Evolutionary conservation across 2,797 vertebrate genomes (phyloP).

Genomic region (Rhinogobio ventralis): DNA sequence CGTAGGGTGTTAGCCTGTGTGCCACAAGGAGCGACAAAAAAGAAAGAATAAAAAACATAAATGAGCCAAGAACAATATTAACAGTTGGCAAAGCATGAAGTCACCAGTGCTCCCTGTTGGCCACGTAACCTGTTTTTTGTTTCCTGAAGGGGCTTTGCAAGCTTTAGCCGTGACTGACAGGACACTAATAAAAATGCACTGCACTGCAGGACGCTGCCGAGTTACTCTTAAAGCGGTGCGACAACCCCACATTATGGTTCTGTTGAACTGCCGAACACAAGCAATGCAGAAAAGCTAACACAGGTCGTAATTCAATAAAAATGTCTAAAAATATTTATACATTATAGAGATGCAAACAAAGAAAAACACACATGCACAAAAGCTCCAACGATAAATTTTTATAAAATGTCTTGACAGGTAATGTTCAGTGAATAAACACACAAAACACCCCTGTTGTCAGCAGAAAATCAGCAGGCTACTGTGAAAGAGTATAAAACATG

Average conservation of each 20-base stretch:
- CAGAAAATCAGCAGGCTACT: constrained; percentile 1
- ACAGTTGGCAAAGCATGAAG: constrained; percentile 67
- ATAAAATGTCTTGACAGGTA: constrained; percentile 22
- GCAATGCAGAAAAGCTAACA: constrained; percentile 19
- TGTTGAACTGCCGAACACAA: constrained; percentile 18
- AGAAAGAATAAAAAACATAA: constrained; percentile 21
- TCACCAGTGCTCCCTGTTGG: constrained; percentile 69
- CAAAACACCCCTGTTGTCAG: background rate
- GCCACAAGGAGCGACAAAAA: constrained; percentile 1
- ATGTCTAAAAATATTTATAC: constrained; percentile 6
- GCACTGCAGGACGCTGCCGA: constrained; percentile 38
- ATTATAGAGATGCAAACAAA: background rate
- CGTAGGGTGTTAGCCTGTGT: constrained; percentile 91
- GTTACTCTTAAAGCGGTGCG: constrained; percentile 24
- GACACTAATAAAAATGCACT: constrained; percentile 58
- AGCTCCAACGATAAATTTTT: background rate
- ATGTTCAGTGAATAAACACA: background rate
- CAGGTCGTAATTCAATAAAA: constrained; percentile 10
- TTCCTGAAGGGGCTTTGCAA: constrained; percentile 49
- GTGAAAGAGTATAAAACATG: constrained; percentile 8
- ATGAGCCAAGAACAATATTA: constrained; percentile 56
- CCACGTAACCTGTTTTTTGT: constrained; percentile 63
- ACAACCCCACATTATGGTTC: constrained; percentile 31
- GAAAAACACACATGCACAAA: background rate
- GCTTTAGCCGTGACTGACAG: constrained; percentile 45